Percentiles rank a stretch among this genome's conserved stretches.
Evolutionary conservation across 1,140 invertebrate genomes (phyloP).

Genomic region (Adoxophyes honmai): DNA sequence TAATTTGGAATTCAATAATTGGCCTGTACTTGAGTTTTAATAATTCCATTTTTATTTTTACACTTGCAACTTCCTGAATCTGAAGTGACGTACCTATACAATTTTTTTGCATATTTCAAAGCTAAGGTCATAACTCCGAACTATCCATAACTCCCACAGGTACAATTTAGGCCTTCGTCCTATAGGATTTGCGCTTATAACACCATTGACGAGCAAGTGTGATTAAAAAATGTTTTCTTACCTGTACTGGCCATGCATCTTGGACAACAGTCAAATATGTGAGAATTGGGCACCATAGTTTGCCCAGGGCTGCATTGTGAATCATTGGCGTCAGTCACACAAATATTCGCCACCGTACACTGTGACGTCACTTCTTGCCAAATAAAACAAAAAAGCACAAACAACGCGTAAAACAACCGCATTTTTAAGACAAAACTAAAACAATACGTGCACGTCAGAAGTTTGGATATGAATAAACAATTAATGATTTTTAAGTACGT

Average conservation of each 20-base stretch:
- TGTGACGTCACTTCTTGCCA: slow-evolving; percentile 22
- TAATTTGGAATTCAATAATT: no score
- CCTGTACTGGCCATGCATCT: slow-evolving; percentile 32
- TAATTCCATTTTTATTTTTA: no score
- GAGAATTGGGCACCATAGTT: slow-evolving; percentile 36
- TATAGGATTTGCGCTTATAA: no score
- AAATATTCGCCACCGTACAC: slow-evolving; percentile 44
- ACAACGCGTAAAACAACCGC: not conserved
- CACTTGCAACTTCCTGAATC: no score
- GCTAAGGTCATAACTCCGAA: no score
- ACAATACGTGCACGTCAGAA: no score
- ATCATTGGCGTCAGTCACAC: slow-evolving; percentile 53
- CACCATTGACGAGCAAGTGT: no score
- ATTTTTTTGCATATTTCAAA: no score
- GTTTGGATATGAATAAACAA: not conserved
- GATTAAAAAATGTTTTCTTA: slow-evolving; percentile 1
- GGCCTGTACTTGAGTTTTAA: no score
- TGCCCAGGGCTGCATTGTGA: slow-evolving; percentile 42
- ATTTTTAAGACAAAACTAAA: not conserved
- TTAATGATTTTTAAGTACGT: not conserved
- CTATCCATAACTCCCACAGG: no score
- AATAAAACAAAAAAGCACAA: slow-evolving; percentile 20
- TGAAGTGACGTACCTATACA: no score
- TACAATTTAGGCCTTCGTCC: no score
- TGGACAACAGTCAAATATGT: slow-evolving; percentile 63